Percentiles rank a stretch among this genome's conserved stretches.
Conservation (phyloP, 2,797 vertebrate genomes). For the Glossophaga mutica region DNA sequence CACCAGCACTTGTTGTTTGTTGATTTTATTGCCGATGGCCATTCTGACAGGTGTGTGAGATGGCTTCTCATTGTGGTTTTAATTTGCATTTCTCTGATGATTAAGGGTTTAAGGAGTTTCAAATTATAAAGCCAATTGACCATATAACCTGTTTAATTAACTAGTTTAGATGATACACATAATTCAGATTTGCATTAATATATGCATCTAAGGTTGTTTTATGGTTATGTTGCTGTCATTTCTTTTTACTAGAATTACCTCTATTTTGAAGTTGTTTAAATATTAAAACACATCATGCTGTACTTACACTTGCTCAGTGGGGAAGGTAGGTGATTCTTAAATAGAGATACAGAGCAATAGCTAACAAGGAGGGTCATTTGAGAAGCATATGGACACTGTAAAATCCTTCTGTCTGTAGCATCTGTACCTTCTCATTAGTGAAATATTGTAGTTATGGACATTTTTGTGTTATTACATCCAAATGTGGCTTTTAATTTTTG, state of each 20-base stretch:
- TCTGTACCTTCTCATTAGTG: slow-evolving; percentile 76
- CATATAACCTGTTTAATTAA: not conserved
- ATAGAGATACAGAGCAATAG: slow-evolving; percentile 66
- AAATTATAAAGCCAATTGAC: slow-evolving; percentile 30
- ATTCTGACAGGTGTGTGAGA: too few relatives aligned
- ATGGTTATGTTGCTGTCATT: not conserved
- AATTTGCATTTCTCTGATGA: too few relatives aligned
- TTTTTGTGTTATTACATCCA: slow-evolving; percentile 67
- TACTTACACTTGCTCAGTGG: slow-evolving; percentile 32
- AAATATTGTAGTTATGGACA: slow-evolving; percentile 66
- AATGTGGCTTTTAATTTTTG: slow-evolving; percentile 66
- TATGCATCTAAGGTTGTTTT: not conserved
- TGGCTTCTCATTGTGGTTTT: too few relatives aligned
- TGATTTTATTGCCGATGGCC: too few relatives aligned
- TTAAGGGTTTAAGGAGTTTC: slow-evolving; percentile 34
- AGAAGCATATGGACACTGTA: slow-evolving; percentile 76
- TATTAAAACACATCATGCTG: slow-evolving; percentile 24
- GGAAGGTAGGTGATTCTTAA: slow-evolving; percentile 67
- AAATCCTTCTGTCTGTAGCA: slow-evolving; percentile 72
- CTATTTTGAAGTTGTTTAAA: slow-evolving; percentile 52
- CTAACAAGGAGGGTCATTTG: slow-evolving; percentile 69
- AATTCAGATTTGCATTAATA: slow-evolving; percentile 52
- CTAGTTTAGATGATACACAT: not conserved
- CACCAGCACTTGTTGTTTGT: too few relatives aligned
- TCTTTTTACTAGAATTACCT: slow-evolving; percentile 58